Percentiles rank a stretch among this genome's conserved stretches.
These are phyloP conservation scores for Antheraea mylitta DNA, from an alignment of 1,140 invertebrate species.

Conservation along the genomic window DNA sequence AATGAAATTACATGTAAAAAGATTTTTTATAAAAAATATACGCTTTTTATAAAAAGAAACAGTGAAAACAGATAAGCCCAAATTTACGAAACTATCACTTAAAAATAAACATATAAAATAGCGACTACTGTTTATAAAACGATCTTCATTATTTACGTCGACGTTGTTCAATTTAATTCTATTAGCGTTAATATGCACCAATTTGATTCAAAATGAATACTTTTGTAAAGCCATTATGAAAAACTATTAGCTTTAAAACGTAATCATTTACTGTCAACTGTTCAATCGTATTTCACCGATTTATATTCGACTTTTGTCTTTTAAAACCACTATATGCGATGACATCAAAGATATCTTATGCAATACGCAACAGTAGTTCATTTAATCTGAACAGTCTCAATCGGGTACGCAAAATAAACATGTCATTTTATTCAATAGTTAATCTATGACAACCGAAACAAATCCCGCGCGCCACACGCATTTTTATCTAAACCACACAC, in stretches of 20 bases:
- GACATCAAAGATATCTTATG: too few relatives aligned
- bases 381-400: too few relatives aligned
- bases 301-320: too few relatives aligned
- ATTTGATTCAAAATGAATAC: background rate
- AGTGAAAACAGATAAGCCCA: background rate
- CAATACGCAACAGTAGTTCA: too few relatives aligned
- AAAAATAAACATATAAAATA: background rate
- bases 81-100: background rate
- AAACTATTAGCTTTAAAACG: background rate
- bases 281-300: background rate
- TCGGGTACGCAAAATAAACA: too few relatives aligned
- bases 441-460: too few relatives aligned
- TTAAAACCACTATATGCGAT: too few relatives aligned
- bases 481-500: too few relatives aligned
- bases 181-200: too few relatives aligned
- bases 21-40: background rate
- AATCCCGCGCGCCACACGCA: too few relatives aligned
- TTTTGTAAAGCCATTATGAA: conserved; percentile 1
- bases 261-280: background rate
- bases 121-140: background rate
- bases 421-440: too few relatives aligned
- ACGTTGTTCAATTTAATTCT: background rate
- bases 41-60: background rate
- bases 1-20: too few relatives aligned
- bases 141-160: background rate